Evolutionary conservation across 2,113 vertebrate species (phyloP).

Genomic region (Chaetura pelagica): DNA sequence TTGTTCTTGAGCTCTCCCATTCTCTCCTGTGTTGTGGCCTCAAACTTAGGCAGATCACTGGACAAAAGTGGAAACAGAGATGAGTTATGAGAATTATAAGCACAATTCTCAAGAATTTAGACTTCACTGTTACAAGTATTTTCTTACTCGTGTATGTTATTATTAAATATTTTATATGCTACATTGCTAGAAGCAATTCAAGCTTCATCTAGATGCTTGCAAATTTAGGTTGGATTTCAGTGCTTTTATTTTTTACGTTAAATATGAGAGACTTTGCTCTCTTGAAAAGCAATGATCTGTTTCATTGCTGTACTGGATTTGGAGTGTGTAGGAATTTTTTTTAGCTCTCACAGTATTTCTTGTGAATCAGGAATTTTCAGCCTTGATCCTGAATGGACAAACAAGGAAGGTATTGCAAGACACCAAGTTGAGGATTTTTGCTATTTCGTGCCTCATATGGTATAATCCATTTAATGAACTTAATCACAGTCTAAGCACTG

Average conservation of each 20-base stretch:
- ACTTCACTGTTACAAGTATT: background rate
- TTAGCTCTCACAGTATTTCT: background rate
- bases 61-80: background rate
- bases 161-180: background rate
- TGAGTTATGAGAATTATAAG: background rate
- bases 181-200: background rate
- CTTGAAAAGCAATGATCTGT: background rate
- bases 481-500: background rate
- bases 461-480: background rate
- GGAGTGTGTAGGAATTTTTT: background rate
- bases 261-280: background rate
- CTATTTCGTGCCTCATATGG: background rate
- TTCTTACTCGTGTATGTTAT: background rate
- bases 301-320: background rate
- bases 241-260: background rate
- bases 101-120: background rate
- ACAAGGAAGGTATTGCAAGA: background rate
- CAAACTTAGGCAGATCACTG: background rate
- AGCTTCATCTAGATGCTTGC: background rate
- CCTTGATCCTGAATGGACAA: background rate
- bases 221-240: background rate
- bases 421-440: background rate
- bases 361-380: background rate
- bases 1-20: background rate
- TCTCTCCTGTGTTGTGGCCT: background rate